phyloP scores from a whole-genome alignment of 2,113 vertebrate genomes.

The Nycticryphes semicollaris region DNA sequence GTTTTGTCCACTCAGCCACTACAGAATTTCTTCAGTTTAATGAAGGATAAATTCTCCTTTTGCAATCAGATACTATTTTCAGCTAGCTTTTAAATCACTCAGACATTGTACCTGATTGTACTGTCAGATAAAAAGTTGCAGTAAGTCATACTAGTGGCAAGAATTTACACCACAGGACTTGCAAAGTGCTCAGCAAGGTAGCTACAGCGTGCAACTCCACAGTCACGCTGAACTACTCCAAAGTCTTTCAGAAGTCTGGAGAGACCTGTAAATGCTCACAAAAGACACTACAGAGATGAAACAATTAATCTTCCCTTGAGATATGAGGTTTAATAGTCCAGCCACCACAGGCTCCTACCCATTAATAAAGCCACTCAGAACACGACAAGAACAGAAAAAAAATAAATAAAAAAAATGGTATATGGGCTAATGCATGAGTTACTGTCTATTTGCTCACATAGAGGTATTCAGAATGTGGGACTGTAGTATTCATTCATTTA shows the following conservation, averaged over 20 bases:
- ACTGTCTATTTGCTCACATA: not conserved
- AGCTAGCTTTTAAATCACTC: not conserved
- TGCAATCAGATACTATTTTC: not conserved
- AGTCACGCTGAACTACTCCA: not conserved
- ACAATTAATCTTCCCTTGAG: not conserved
- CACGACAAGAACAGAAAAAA: not conserved
- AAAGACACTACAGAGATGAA: not conserved
- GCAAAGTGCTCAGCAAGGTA: not conserved
- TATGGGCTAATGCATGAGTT: not conserved
- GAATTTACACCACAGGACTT: not conserved
- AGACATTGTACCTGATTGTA: not conserved
- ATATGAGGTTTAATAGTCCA: not conserved
- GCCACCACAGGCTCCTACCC: not conserved
- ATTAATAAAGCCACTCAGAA: not conserved
- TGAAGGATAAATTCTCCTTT: not conserved
- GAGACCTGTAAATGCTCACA: not conserved
- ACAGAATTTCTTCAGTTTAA: not conserved
- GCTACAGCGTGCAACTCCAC: not conserved
- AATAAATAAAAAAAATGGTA: not conserved
- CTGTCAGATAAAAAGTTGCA: not conserved
- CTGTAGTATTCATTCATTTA: not conserved
- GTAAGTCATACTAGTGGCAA: not conserved
- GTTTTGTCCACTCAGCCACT: not conserved
- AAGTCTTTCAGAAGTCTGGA: not conserved
- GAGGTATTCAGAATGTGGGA: not conserved